These are phyloP conservation scores for Sebastolobus altivelis DNA, from an alignment of 2,797 vertebrate species.

Conservation along the genomic window DNA sequence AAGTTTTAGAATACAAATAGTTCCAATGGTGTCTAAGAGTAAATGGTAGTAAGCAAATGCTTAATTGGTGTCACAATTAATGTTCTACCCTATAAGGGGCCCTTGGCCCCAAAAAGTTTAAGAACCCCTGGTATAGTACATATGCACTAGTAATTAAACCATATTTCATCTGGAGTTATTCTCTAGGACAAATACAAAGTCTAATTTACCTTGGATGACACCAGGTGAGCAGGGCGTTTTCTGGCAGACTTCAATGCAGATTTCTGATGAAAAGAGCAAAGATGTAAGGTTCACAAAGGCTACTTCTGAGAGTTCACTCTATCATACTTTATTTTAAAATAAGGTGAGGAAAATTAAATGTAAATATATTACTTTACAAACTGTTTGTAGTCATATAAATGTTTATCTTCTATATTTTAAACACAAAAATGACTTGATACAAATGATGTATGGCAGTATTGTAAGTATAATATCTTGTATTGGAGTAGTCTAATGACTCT, in stretches of 20 bases:
- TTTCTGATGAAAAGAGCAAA: conserved; percentile 36
- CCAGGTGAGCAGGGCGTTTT: conserved; percentile 38
- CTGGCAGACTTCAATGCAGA: conserved; percentile 51
- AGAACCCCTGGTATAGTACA: background rate
- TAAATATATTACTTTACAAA: background rate
- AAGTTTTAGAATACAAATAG: background rate
- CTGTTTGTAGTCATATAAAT: background rate
- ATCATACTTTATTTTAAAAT: background rate
- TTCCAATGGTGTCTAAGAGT: background rate
- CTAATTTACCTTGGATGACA: conserved; percentile 62
- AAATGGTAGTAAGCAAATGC: too few species aligned
- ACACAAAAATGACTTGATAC: background rate
- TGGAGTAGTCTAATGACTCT: background rate
- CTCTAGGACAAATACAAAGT: background rate
- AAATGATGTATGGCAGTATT: background rate
- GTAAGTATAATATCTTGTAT: background rate
- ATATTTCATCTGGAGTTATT: conserved; percentile 9
- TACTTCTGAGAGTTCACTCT: background rate
- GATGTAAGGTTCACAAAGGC: background rate
- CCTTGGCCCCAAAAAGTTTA: background rate
- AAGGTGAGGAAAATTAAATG: background rate
- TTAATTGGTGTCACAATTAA: background rate
- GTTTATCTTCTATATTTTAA: background rate
- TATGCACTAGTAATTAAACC: background rate
- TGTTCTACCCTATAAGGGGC: background rate